phyloP scores from a whole-genome alignment of 1,140 invertebrate species.

The Cydia fagiglandana region DNA sequence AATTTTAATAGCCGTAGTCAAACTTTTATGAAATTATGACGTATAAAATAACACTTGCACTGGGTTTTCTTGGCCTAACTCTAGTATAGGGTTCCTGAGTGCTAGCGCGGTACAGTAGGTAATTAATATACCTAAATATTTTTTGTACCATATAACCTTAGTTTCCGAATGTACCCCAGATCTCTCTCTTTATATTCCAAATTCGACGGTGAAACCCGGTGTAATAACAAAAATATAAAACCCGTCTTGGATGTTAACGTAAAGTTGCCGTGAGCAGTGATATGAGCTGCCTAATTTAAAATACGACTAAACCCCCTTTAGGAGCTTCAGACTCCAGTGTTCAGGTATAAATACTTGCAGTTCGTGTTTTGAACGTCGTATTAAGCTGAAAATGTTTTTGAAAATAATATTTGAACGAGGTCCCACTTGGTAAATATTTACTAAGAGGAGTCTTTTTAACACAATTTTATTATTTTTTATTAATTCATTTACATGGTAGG shows the following conservation, averaged over 20 bases:
- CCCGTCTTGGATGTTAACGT: slow-evolving; percentile 5
- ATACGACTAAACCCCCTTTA: neutral
- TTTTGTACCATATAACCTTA: neutral
- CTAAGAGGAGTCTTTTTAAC: no score
- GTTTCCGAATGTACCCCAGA: neutral
- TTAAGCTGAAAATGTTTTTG: neutral
- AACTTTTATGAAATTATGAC: no score
- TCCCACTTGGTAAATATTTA: no score
- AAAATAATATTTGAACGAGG: neutral
- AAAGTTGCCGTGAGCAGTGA: slow-evolving; percentile 13
- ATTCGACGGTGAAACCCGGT: slow-evolving; percentile 15
- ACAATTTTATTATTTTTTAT: no score
- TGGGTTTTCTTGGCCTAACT: no score
- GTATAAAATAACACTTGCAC: no score
- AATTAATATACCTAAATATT: no score
- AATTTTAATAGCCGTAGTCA: no score
- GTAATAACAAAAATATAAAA: slow-evolving; percentile 20
- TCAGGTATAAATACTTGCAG: neutral
- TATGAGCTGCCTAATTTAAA: slow-evolving; percentile 14
- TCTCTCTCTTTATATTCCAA: slow-evolving; percentile 10
- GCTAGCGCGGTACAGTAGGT: no score
- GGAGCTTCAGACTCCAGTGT: neutral
- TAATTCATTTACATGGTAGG: neutral
- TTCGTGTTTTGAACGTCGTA: neutral
- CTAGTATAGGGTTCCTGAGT: no score